These are phyloP conservation scores for Zaprionus vittiger DNA, from an alignment of 1,140 invertebrate genomes.

Conservation along the genomic window DNA sequence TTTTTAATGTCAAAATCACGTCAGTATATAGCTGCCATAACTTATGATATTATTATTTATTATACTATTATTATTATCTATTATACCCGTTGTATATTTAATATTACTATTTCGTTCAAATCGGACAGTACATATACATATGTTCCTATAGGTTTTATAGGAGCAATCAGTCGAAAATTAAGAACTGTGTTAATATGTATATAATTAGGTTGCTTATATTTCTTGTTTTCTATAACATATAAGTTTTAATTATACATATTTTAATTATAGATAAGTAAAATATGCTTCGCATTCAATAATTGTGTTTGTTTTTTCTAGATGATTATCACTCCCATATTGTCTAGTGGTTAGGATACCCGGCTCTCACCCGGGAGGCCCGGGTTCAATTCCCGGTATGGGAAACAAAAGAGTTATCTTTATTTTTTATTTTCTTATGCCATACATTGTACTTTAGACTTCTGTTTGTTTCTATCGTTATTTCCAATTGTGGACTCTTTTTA, in stretches of 20 bases:
- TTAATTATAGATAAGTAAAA: not conserved
- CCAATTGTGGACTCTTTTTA: not conserved
- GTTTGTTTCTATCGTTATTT: not conserved
- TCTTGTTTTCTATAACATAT: not conserved
- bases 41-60: too few species aligned
- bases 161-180: too few species aligned
- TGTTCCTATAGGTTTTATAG: too few species aligned
- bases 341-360: constrained; percentile 93
- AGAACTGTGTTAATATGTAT: too few species aligned
- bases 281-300: not conserved
- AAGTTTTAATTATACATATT: not conserved
- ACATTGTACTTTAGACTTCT: too few species aligned
- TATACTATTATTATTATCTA: too few species aligned
- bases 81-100: too few species aligned
- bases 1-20: too few species aligned
- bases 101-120: too few species aligned
- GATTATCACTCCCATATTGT: constrained; percentile 85
- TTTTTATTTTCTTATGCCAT: not conserved
- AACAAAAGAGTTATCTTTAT: constrained; percentile 68
- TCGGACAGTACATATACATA: too few species aligned
- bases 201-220: too few species aligned
- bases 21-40: too few species aligned
- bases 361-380: constrained; percentile 93
- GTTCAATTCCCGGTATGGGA: constrained; percentile 94
- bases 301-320: not conserved